These are phyloP conservation scores for Keiferia lycopersicella DNA, from an alignment of 2,888 invertebrate genomes.

Conservation along the genomic window DNA sequence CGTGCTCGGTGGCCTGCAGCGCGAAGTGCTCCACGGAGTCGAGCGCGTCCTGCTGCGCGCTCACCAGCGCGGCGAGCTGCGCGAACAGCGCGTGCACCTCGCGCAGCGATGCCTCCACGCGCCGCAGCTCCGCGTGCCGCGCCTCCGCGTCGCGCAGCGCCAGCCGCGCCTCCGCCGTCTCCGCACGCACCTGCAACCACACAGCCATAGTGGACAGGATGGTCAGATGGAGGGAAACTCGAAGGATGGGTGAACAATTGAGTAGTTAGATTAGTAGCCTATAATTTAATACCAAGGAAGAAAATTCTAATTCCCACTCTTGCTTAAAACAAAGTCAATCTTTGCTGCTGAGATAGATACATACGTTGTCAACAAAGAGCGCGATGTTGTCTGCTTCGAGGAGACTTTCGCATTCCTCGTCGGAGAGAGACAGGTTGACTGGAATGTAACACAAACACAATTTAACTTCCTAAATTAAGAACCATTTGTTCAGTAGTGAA, in stretches of 20 bases:
- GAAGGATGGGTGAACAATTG: no score
- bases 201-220: no score
- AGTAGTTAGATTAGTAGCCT: no score
- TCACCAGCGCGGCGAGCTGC: constrained; percentile 91
- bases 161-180: constrained; percentile 88
- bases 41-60: constrained; percentile 86
- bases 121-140: constrained; percentile 90
- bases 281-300: no score
- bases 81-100: constrained; percentile 91
- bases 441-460: constrained; percentile 33
- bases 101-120: constrained; percentile 88
- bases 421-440: constrained; percentile 69
- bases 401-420: constrained; percentile 72
- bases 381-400: constrained; percentile 68
- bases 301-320: no score
- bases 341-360: constrained; percentile 34
- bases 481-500: background rate
- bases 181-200: constrained; percentile 85
- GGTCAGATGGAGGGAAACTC: no score
- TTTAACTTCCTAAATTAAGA: background rate
- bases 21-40: constrained; percentile 86
- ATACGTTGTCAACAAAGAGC: constrained; percentile 74
- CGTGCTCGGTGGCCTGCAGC: constrained; percentile 80
- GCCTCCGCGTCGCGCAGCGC: constrained; percentile 90
- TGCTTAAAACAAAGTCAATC: no score